These are phyloP conservation scores for Lithobates pipiens DNA, from an alignment of 2,797 vertebrate genomes.

Conservation along the genomic window DNA sequence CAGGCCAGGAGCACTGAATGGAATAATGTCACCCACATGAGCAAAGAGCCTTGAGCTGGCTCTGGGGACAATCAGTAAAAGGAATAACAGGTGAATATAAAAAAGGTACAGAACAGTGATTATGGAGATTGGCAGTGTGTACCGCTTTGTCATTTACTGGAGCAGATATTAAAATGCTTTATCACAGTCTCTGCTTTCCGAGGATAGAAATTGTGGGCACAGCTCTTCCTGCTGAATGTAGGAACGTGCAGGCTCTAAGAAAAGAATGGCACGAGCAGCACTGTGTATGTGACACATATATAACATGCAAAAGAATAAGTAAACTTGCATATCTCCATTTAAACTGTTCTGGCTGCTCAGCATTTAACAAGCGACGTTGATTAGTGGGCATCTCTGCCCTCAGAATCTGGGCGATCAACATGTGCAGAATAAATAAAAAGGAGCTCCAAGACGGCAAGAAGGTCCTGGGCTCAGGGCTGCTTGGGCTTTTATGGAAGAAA, in stretches of 20 bases:
- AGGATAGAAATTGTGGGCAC: neutral
- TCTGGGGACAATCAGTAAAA: slow-evolving; percentile 16
- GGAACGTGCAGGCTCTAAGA: neutral
- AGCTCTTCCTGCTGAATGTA: neutral
- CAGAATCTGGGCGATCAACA: too few species aligned
- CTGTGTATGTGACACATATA: neutral
- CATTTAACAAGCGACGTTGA: too few species aligned
- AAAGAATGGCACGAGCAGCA: neutral
- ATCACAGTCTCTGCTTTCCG: slow-evolving; percentile 21
- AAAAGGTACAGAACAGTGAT: slow-evolving; percentile 16
- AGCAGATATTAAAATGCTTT: slow-evolving; percentile 52
- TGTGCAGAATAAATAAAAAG: too few species aligned
- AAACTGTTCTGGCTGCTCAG: too few species aligned
- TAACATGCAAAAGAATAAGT: neutral
- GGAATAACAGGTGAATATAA: slow-evolving; percentile 40
- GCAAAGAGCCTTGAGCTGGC: slow-evolving; percentile 10
- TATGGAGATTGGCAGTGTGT: slow-evolving; percentile 36
- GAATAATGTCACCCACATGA: slow-evolving; percentile 15
- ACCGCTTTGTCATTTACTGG: slow-evolving; percentile 37
- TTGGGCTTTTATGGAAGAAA: too few species aligned
- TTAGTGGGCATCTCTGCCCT: too few species aligned
- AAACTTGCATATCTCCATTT: too few species aligned
- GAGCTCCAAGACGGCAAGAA: too few species aligned
- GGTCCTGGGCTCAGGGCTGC: too few species aligned
- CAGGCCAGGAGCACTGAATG: neutral